phyloP scores from a whole-genome alignment of 2,113 vertebrate species.

The Corvus cornix region DNA sequence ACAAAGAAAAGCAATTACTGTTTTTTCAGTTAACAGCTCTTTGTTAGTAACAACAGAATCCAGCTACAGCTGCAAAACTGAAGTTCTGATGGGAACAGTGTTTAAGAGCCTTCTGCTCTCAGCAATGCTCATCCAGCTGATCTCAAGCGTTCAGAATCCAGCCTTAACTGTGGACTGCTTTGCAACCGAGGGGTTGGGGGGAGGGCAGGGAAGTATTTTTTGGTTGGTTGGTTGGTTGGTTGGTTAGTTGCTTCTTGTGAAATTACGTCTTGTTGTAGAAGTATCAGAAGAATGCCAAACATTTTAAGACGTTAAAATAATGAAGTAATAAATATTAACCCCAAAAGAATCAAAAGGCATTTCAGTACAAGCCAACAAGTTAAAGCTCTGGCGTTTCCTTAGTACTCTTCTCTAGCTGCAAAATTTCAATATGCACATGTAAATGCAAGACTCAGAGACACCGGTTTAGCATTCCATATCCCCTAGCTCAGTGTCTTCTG shows the following conservation, averaged over 20 bases:
- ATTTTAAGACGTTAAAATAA: neutral
- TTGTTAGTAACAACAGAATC: neutral
- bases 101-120: neutral
- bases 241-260: neutral
- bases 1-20: neutral
- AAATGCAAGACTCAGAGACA: neutral
- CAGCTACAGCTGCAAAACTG: neutral
- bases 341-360: neutral
- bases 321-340: neutral
- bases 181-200: neutral
- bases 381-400: neutral
- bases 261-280: neutral
- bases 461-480: neutral
- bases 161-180: neutral
- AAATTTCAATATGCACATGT: neutral
- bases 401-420: neutral
- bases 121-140: neutral
- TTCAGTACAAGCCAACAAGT: neutral
- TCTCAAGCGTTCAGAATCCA: neutral
- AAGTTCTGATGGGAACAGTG: neutral
- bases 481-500: neutral
- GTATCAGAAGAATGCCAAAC: neutral
- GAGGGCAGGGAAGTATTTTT: neutral
- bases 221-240: neutral
- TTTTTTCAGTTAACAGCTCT: neutral